phyloP scores from a whole-genome alignment of 1,140 invertebrate species.

The Pararge aegeria region DNA sequence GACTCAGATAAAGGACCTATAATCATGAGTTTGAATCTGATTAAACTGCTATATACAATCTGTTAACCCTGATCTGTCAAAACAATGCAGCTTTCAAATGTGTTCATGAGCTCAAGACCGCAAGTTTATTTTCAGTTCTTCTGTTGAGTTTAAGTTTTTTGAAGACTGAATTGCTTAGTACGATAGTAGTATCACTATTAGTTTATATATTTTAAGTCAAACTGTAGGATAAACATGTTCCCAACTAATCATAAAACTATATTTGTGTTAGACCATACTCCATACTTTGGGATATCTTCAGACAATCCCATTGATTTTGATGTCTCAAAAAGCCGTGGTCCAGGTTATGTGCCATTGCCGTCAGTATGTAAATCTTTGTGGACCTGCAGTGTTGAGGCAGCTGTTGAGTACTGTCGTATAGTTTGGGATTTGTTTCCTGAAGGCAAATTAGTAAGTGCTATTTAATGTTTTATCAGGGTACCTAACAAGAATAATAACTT shows the following conservation, averaged over 20 bases:
- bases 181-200: no score
- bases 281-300: conserved; percentile 92
- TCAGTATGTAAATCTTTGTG: conserved; percentile 95
- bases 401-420: conserved; percentile 96
- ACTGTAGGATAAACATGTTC: conserved; percentile 46
- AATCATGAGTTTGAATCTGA: no score
- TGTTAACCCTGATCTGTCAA: no score
- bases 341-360: conserved; percentile 82
- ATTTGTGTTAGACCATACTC: conserved; percentile 95
- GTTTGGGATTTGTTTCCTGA: conserved; percentile 97
- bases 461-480: not conserved
- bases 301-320: conserved; percentile 95
- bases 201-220: no score
- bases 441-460: conserved; percentile 87
- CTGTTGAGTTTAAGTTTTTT: no score
- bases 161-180: no score
- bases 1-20: no score
- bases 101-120: no score
- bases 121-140: no score
- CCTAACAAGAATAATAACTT: not conserved
- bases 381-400: conserved; percentile 96
- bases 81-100: no score
- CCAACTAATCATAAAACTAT: conserved; percentile 94
- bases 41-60: no score
- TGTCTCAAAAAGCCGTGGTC: conserved; percentile 85